Evolutionary conservation across 2,113 vertebrate genomes (phyloP).

Genomic region (Periophthalmus modestus): DNA sequence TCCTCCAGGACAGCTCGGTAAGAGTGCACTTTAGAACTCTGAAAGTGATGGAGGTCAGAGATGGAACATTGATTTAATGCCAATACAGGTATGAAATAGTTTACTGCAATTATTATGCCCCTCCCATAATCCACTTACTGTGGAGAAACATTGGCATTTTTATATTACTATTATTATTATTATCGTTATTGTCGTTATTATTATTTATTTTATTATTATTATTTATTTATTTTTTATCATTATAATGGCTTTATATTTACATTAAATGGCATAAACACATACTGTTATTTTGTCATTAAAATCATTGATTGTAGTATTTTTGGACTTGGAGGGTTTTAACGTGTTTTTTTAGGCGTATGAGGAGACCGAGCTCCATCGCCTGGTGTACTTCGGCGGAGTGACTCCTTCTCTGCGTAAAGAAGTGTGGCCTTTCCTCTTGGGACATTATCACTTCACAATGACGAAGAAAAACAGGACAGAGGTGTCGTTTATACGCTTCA

Average conservation of each 20-base stretch:
- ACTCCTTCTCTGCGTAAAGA: constrained; percentile 89
- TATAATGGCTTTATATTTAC: too few relatives aligned
- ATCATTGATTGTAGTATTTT: not conserved
- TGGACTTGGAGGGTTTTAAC: not conserved
- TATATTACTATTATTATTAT: too few relatives aligned
- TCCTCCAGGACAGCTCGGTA: constrained; percentile 88
- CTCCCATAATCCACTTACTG: too few relatives aligned
- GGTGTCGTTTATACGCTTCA: constrained; percentile 67
- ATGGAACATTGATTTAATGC: too few relatives aligned
- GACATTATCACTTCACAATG: constrained; percentile 97
- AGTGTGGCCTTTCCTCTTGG: constrained; percentile 96
- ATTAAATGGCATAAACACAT: too few relatives aligned
- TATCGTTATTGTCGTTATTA: too few relatives aligned
- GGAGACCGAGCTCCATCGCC: constrained; percentile 88
- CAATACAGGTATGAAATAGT: not conserved
- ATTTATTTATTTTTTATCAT: too few relatives aligned
- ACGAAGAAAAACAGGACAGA: constrained; percentile 83
- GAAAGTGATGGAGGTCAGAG: not conserved
- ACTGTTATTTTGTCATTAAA: too few relatives aligned
- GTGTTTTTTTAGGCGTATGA: constrained; percentile 74
- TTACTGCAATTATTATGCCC: not conserved
- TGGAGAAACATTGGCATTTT: too few relatives aligned
- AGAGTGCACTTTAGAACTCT: too few relatives aligned
- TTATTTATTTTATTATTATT: not conserved
- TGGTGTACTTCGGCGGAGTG: constrained; percentile 94